Base-by-base conservation (phyloP, 2,888 invertebrate species). In the Rutpela maculata region DNA sequence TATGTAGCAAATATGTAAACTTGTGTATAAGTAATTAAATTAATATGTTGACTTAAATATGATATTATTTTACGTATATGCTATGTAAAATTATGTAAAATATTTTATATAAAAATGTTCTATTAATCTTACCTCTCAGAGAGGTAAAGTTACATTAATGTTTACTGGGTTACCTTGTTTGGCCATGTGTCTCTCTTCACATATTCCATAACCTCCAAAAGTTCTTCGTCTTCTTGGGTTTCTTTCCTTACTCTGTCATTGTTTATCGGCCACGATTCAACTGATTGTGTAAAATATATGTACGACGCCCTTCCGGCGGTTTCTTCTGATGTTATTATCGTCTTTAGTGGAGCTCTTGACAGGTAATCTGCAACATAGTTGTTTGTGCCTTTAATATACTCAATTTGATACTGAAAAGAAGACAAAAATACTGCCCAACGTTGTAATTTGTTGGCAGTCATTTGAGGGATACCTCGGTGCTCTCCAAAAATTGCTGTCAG, bases 301-400 rank as follows among this genome's bases (percentile, higher is more conserved):
- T 69, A 75, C 2, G 57, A 43, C 7, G 43, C 66, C 18, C 60
- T 76, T n/a, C 26, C 71, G 6, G 38, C 60, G 5, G 57, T 35
- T 59, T 71, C 76, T 38, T 76, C 66, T n/a, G 76, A 72, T 18
- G 43, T 50, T 12, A 17, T 26, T 22, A 17, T 26, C 17, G 67
- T 62, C 19, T 72, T 35, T 22, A 72, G 15, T 1, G 72, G 72
- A 17, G 50, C 63, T 35, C 72, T 71, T 17, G 66, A 67, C 50
- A 76, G 19, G 55, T 72, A 72, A 55, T 71, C 76, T 15, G 72
- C 76, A 4, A 75, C 68, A 9, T 43, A 17, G 26, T 74, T 74
- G 17, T 67, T 26, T 17, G 22, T 10, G 7, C 63, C 69, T 19
- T 71, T 76, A 11, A 76, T 76, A 17, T 71, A 56, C 17, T 59